Base-by-base conservation (phyloP, 1,140 invertebrate species). In the Bombus ignitus region DNA sequence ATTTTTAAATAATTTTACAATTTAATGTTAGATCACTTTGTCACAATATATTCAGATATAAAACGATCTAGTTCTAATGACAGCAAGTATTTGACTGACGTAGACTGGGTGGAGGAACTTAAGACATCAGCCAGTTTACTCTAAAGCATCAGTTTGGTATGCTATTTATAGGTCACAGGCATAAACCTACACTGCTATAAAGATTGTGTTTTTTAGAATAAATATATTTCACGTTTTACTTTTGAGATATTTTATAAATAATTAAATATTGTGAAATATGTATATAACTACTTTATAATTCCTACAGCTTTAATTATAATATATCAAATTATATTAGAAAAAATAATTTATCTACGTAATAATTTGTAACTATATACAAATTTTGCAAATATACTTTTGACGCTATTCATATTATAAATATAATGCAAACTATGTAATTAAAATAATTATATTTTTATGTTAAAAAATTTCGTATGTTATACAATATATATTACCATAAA, bases 151-250 rank as follows among this genome's bases (percentile, higher is more conserved):
- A 83, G 90, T 90, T 91, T 87, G 90, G 90, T 87, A 80, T 79
- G 89, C 93, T 95, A 95, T 95, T 95, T 94, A 93, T 94, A 92
- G 92, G 91, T 87, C 92, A 90, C 90, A 92, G 90, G 91, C 84
- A 89, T 86, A 92, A 85, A 90, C 89, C 88, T 85, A 92, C 86
- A 92, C 92, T 90, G 90, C 92, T 87, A 88, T 87, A 76, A 91
- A 90, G 87, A 87, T 90, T 90, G 81, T 86, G 25, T 82, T 74
- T 81, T 87, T 88, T 81, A 18, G 74, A 87, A 87, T 79, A 81
- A 89, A 82, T 87, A 87, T 74, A 89, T 35, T 65, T 77, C 70
- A 53, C 62, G 57, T 78, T 71, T 68, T 35, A 62, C n/a, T 62
- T 9, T 83, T 83, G 59, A 59, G 32, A 79, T 10, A n/a, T 39